A percentile compares a stretch with the other conserved stretches of the same genome.
These are phyloP conservation scores for Argyresthia albistria DNA, from an alignment of 2,888 invertebrate species.

Conservation along the genomic window DNA sequence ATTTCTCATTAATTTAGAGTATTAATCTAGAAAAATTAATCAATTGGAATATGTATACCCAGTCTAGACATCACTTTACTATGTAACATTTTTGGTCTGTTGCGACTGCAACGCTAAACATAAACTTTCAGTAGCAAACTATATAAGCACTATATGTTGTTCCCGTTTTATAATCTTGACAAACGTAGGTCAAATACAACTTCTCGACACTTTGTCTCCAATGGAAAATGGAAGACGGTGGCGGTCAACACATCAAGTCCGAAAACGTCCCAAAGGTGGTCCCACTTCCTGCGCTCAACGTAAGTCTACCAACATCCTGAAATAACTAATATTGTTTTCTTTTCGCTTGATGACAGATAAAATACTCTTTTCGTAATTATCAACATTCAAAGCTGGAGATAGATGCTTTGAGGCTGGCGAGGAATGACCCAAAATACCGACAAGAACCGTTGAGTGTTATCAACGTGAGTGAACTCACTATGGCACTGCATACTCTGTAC, in stretches of 20 bases:
- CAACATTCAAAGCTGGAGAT: conserved; percentile 73
- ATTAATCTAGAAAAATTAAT: no score
- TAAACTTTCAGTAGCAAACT: no score
- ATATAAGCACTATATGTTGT: no score
- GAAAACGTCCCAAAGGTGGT: conserved; percentile 64
- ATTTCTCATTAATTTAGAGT: no score
- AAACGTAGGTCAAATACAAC: conserved; percentile 80
- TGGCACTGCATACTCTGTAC: conserved; percentile 18
- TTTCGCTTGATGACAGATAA: conserved; percentile 65
- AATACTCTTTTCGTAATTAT: conserved; percentile 78
- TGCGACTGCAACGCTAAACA: no score
- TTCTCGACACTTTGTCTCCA: conserved; percentile 80
- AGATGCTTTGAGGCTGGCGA: conserved; percentile 66
- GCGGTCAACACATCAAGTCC: conserved; percentile 62
- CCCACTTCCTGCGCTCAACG: conserved; percentile 84
- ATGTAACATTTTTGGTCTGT: no score
- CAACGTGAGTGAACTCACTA: conserved; percentile 73
- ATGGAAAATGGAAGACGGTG: conserved; percentile 62
- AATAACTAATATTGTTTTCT: conserved; percentile 26
- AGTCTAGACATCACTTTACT: no score
- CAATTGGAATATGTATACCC: no score
- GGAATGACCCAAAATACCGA: conserved; percentile 74
- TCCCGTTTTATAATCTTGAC: no score
- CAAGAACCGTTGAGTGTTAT: conserved; percentile 76
- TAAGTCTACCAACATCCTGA: conserved; percentile 55